Evolutionary conservation across 1,140 invertebrate species (phyloP).

Genomic region (Ceratosolen solmsi): DNA sequence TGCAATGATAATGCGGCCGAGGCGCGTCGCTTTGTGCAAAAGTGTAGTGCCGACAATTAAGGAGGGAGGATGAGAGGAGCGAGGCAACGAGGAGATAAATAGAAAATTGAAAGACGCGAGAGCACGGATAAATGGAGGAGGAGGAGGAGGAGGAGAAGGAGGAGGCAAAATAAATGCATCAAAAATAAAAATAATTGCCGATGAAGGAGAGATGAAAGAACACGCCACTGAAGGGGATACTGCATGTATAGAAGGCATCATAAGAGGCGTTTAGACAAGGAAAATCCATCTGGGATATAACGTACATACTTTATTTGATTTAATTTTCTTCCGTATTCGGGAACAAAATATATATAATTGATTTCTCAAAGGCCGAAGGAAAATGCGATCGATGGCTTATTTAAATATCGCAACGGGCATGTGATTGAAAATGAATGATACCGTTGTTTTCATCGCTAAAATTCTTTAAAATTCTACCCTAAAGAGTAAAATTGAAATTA

Average conservation of each 20-base stretch:
- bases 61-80: slow-evolving; percentile 40
- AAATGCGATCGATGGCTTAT: background rate
- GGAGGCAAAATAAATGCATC: background rate
- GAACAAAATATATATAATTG: no score
- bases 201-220: background rate
- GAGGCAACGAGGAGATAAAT: slow-evolving; percentile 33
- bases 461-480: no score
- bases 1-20: slow-evolving; percentile 60
- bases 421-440: no score
- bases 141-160: background rate
- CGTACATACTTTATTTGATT: background rate
- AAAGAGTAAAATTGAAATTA: no score
- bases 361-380: background rate
- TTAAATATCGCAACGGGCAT: background rate
- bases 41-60: slow-evolving; percentile 51
- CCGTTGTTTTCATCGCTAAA: no score
- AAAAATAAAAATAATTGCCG: background rate
- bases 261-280: background rate
- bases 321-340: background rate
- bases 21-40: slow-evolving; percentile 50
- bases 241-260: background rate
- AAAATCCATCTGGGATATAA: background rate
- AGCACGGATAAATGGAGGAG: background rate
- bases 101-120: slow-evolving; percentile 36
- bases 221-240: background rate